phyloP scores from a whole-genome alignment of 2,888 invertebrate genomes.

The Heteromyza rotundicornis region DNA sequence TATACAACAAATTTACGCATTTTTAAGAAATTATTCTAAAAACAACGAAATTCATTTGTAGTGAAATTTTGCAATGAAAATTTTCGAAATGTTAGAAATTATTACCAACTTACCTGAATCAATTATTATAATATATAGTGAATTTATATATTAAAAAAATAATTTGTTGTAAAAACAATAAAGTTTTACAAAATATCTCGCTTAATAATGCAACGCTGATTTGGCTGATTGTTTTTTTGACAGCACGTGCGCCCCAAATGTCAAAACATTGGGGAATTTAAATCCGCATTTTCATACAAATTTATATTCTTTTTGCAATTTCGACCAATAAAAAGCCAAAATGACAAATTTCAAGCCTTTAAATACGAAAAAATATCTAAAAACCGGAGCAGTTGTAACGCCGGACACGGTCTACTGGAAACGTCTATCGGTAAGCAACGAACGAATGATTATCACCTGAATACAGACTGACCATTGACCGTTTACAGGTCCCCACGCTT shows the following conservation, averaged over 20 bases:
- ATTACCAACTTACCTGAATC: too few species aligned
- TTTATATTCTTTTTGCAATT: background rate
- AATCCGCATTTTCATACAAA: background rate
- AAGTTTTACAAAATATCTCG: too few species aligned
- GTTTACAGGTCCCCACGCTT: constrained; percentile 78
- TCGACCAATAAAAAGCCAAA: constrained; percentile 12
- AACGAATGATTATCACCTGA: too few species aligned
- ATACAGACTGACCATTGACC: background rate
- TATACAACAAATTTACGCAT: too few species aligned
- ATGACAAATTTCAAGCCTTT: constrained; percentile 51
- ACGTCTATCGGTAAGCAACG: constrained; percentile 74
- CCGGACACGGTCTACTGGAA: constrained; percentile 89
- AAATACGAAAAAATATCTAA: constrained; percentile 51
- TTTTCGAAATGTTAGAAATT: too few species aligned
- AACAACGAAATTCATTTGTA: too few species aligned
- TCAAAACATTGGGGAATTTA: background rate
- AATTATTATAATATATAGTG: too few species aligned
- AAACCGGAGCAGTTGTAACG: constrained; percentile 67
- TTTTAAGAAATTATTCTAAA: too few species aligned
- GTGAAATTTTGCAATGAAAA: too few species aligned
- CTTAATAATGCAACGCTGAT: too few species aligned
- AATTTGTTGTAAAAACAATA: too few species aligned
- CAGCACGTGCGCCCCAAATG: background rate
- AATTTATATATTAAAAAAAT: too few species aligned
- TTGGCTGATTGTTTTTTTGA: background rate